Base-by-base conservation (phyloP, 2,113 vertebrate species). In the Zootoca vivipara region DNA sequence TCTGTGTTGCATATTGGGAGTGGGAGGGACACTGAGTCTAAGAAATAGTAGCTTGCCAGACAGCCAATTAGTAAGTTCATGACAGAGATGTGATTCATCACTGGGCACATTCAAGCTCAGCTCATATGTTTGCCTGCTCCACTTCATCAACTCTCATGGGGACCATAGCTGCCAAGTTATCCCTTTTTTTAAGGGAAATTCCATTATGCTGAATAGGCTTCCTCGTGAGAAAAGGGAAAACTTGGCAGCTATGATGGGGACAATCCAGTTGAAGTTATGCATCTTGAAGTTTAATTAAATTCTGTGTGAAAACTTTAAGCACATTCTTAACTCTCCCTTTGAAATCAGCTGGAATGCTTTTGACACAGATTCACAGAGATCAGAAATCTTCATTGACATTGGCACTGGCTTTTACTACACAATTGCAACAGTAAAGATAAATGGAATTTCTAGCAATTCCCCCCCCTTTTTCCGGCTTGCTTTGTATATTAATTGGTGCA, bases 401-500 rank as follows among this genome's bases (percentile, higher is more conserved):
- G 80, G 62, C 38, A 72, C 7, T 80, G 42, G 42, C 35, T 70
- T 81, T 88, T 30, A 83, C 16, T 52, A 10, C 40, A 46, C 70
- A 82, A 35, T 74, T 87, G 28, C 56, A 82, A 64, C 35, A 33
- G n/a, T 6, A 80, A 33, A 79, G 52, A 70, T 56, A 72, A 56
- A 79, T 3, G 70, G 28, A 13, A 70, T 35, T 73, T 64, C 38
- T 74, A 65, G 70, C 70, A 1, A 28, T 67, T 77, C 42, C 20
- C 18, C 35, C 46, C 46, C 46, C 38, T 3, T 38, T 52, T 42
- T 22, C 24, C 58, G 77, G 58, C 40, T 87, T 82, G 22, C 28
- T 84, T 89, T 83, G 70, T 77, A 22, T 28, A 65, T 84, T 38
- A 88, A 93, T 73, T 89, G 46, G 52, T 89, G 46, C 62, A 81